A percentile compares a stretch with the other conserved stretches of the same genome.
phyloP scores from a whole-genome alignment of 2,888 invertebrate species.

The Cryptus armator region DNA sequence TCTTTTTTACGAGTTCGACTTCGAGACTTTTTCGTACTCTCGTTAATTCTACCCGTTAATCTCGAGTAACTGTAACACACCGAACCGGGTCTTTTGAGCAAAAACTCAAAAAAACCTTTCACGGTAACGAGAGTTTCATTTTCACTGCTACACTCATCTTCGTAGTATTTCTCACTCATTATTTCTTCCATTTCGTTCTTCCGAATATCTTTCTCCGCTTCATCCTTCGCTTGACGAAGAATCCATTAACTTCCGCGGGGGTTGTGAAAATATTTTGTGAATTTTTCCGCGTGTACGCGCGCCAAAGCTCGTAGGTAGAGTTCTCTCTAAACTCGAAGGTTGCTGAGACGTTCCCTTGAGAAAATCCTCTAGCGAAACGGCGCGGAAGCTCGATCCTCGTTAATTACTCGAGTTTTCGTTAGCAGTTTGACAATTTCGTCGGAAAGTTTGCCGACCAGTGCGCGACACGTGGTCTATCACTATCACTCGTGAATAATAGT shows the following conservation, averaged over 20 bases:
- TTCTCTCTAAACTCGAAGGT: no score
- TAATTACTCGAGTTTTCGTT: slow-evolving; percentile 22
- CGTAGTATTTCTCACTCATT: neutral
- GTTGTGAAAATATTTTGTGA: slow-evolving; percentile 26
- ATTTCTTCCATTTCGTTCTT: neutral
- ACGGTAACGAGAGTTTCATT: slow-evolving; percentile 29
- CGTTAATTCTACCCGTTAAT: slow-evolving; percentile 24
- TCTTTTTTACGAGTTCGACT: neutral
- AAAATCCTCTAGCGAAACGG: no score
- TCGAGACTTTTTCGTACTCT: neutral
- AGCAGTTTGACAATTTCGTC: slow-evolving; percentile 19
- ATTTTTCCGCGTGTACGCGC: neutral
- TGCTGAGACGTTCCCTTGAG: no score
- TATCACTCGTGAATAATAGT: slow-evolving; percentile 15
- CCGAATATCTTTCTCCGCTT: neutral
- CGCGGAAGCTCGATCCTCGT: neutral
- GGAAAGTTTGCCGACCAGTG: neutral
- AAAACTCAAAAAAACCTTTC: slow-evolving; percentile 16
- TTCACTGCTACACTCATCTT: neutral
- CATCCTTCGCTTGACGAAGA: neutral
- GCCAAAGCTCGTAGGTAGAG: no score
- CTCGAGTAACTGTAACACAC: slow-evolving; percentile 18
- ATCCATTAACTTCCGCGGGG: neutral
- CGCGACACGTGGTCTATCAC: neutral
- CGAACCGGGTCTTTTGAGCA: neutral